These are phyloP conservation scores for Telenomus remus DNA, from an alignment of 1,140 invertebrate species.

Conservation along the genomic window DNA sequence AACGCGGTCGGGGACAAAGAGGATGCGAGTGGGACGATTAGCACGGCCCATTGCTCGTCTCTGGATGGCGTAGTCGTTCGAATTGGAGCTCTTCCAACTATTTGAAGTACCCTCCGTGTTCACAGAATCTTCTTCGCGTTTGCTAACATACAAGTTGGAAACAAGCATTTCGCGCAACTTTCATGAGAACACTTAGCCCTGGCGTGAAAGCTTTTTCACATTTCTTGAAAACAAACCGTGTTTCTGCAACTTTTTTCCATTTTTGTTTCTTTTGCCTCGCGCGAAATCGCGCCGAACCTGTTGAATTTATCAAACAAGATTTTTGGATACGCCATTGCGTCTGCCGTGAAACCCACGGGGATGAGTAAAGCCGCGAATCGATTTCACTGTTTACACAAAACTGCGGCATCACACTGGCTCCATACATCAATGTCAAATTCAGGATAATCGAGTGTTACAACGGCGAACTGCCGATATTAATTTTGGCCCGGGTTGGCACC, in stretches of 20 bases:
- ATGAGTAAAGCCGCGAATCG: constrained; percentile 47
- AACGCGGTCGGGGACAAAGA: constrained; percentile 58
- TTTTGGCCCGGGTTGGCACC: constrained; percentile 26
- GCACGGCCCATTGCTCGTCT: constrained; percentile 69
- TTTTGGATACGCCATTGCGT: constrained; percentile 19
- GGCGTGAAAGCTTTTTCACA: constrained; percentile 54
- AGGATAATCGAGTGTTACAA: constrained; percentile 58
- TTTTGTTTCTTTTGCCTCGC: constrained; percentile 2
- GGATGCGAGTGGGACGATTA: constrained; percentile 69
- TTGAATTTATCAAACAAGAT: constrained; percentile 52
- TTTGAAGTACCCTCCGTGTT: constrained; percentile 62
- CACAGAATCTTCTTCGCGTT: constrained; percentile 58
- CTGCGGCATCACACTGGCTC: constrained; percentile 45
- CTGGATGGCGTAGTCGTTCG: constrained; percentile 65
- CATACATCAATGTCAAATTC: constrained; percentile 59
- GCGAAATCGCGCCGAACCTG: constrained; percentile 34
- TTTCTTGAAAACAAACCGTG: constrained; percentile 48
- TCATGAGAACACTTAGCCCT: constrained; percentile 54
- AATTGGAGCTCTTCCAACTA: constrained; percentile 70
- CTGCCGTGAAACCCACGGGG: constrained; percentile 4
- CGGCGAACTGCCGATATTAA: constrained; percentile 56
- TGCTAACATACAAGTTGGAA: constrained; percentile 60
- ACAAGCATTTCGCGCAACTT: constrained; percentile 61
- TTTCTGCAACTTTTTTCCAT: constrained; percentile 1
- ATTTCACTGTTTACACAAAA: constrained; percentile 51